phyloP scores from a whole-genome alignment of 1,140 invertebrate species.

The Leptinotarsa defecta region DNA sequence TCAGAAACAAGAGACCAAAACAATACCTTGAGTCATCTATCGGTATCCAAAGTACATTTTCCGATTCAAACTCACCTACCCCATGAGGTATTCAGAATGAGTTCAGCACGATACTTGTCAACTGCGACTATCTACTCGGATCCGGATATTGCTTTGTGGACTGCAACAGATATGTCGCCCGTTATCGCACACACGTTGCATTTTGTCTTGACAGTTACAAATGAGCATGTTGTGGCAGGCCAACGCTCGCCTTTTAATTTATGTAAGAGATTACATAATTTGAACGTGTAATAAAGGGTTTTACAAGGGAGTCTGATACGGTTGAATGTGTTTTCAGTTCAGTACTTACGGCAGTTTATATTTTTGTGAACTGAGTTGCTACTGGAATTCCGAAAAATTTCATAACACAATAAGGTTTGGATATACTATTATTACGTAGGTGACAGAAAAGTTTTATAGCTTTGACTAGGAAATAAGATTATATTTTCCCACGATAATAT shows the following conservation, averaged over 20 bases:
- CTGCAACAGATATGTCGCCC: constrained; percentile 28
- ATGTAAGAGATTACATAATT: constrained; percentile 17
- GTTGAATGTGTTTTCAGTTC: background rate
- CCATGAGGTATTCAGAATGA: background rate
- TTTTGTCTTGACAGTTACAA: constrained; percentile 28
- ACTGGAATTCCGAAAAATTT: too few relatives aligned
- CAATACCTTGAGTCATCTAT: too few relatives aligned
- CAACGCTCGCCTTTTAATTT: constrained; percentile 17
- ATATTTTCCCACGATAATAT: too few relatives aligned
- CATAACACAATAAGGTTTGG: too few relatives aligned
- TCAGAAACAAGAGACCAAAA: too few relatives aligned
- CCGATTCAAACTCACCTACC: too few relatives aligned
- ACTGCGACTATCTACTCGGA: constrained; percentile 19
- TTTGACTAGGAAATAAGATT: too few relatives aligned
- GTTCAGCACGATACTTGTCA: background rate
- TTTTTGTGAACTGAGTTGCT: too few relatives aligned
- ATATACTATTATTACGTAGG: too few relatives aligned
- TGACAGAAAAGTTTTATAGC: too few relatives aligned
- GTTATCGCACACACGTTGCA: constrained; percentile 31
- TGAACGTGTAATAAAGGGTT: background rate
- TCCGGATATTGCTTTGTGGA: constrained; percentile 27
- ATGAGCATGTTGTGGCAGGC: constrained; percentile 13
- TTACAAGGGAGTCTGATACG: background rate
- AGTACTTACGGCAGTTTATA: too few relatives aligned
- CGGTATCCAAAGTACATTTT: too few relatives aligned